These are phyloP conservation scores for Trogon melanurus DNA, from an alignment of 2,113 vertebrate genomes.

Conservation along the genomic window DNA sequence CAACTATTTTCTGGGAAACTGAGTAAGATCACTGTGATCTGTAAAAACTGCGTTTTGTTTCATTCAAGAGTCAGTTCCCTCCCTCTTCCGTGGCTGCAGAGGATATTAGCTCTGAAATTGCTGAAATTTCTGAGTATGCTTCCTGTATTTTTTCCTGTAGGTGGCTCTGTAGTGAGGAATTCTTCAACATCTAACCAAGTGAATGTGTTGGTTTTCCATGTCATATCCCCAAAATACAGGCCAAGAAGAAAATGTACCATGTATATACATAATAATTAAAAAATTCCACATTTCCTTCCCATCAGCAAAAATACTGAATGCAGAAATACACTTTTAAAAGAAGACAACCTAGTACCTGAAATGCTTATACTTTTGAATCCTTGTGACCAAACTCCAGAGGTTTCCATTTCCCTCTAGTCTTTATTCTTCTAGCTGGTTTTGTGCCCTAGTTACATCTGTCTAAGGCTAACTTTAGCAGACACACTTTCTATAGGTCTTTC, in stretches of 20 bases:
- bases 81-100: not conserved
- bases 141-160: slow-evolving; percentile 20
- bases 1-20: not conserved
- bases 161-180: slow-evolving; percentile 28
- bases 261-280: not conserved
- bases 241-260: not conserved
- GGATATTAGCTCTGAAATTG: not conserved
- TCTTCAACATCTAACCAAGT: not conserved
- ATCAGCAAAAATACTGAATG: not conserved
- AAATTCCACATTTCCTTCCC: not conserved
- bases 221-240: not conserved
- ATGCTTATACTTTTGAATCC: not conserved
- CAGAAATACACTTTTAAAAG: not conserved
- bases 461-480: not conserved
- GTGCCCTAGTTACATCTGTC: not conserved
- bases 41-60: not conserved
- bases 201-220: not conserved
- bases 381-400: not conserved
- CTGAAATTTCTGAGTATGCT: not conserved
- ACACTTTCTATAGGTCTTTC: not conserved
- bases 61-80: not conserved
- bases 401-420: not conserved
- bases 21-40: not conserved
- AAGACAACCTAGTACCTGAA: not conserved
- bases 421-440: not conserved